Percentiles rank a stretch among this genome's conserved stretches.
These are phyloP conservation scores for Rhopalosiphum nymphaeae DNA, from an alignment of 2,888 invertebrate species.

Conservation along the genomic window DNA sequence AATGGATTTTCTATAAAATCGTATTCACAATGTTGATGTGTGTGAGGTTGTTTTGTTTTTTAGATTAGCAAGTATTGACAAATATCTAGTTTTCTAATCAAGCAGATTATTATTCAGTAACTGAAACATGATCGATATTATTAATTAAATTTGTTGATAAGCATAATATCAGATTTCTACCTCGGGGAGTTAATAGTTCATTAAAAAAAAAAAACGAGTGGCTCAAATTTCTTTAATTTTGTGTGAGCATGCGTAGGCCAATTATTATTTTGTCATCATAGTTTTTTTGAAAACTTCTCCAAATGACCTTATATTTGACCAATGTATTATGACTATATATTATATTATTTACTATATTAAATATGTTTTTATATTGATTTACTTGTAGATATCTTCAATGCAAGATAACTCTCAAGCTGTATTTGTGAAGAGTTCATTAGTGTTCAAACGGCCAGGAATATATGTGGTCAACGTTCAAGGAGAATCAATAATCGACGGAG, in stretches of 20 bases:
- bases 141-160: not conserved
- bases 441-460: conserved; percentile 65
- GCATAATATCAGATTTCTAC: not conserved
- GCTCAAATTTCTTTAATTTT: not conserved
- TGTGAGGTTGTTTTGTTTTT: not conserved
- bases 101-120: not conserved
- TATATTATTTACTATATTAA: not conserved
- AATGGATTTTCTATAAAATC: not conserved
- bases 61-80: not conserved
- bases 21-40: not conserved
- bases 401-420: conserved; percentile 60
- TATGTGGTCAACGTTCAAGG: conserved; percentile 65
- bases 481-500: conserved; percentile 60
- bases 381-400: conserved; percentile 60
- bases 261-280: not conserved
- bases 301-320: not conserved
- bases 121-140: not conserved
- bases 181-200: not conserved
- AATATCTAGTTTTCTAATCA: not conserved
- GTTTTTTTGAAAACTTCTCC: not conserved
- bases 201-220: not conserved
- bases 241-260: not conserved
- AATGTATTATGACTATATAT: not conserved
- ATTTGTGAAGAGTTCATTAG: conserved; percentile 62
- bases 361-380: not conserved